Evolutionary conservation across 2,797 vertebrate genomes (phyloP).

Genomic region (Sebastes minor): DNA sequence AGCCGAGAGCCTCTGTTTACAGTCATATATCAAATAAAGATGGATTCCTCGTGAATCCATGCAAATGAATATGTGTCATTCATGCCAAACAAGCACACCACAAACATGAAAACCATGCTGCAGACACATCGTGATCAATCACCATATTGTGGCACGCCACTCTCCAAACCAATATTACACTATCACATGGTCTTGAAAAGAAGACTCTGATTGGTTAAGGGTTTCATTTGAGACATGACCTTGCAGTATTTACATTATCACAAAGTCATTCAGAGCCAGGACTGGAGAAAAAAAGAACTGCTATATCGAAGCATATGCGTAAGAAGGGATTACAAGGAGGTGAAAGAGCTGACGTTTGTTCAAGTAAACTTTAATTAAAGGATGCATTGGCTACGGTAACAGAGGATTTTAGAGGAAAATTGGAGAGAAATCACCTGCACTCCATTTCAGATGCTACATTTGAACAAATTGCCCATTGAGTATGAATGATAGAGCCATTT

Average conservation of each 20-base stretch:
- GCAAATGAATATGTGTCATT: constrained; percentile 25
- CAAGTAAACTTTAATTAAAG: constrained; percentile 19
- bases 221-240: constrained; percentile 44
- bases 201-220: constrained; percentile 27
- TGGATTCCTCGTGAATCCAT: constrained; percentile 26
- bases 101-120: constrained; percentile 17
- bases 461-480: constrained; percentile 32
- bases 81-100: constrained; percentile 23
- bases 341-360: constrained; percentile 10
- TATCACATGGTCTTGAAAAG: constrained; percentile 19
- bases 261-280: constrained; percentile 11
- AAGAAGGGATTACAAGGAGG: background rate
- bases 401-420: background rate
- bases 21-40: constrained; percentile 15
- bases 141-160: background rate
- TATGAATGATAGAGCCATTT: constrained; percentile 38
- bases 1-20: constrained; percentile 1
- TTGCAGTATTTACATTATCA: constrained; percentile 34
- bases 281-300: background rate
- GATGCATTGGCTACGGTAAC: background rate
- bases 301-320: constrained; percentile 15
- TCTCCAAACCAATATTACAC: constrained; percentile 33
- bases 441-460: constrained; percentile 23
- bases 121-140: constrained; percentile 33
- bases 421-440: constrained; percentile 6